phyloP scores from a whole-genome alignment of 1,140 invertebrate genomes.

The Heliconius hermathena region DNA sequence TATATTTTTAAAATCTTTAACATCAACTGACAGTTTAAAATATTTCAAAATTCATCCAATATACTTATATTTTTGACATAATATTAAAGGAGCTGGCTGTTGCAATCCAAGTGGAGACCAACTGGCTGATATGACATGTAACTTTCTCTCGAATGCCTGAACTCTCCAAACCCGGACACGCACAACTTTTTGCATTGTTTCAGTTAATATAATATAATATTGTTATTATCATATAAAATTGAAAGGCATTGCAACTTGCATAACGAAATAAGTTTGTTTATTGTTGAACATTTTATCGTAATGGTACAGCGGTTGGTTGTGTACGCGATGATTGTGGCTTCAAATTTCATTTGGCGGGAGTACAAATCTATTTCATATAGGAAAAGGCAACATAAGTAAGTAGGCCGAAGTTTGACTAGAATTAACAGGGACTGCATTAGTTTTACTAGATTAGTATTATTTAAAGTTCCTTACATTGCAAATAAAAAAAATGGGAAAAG shows the following conservation, averaged over 20 bases:
- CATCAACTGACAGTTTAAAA: background rate
- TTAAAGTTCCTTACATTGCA: too few relatives aligned
- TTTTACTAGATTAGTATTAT: too few relatives aligned
- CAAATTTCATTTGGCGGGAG: too few relatives aligned
- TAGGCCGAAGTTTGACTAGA: too few relatives aligned
- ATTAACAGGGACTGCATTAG: too few relatives aligned
- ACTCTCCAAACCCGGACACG: slow-evolving; percentile 57
- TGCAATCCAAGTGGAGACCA: slow-evolving; percentile 48
- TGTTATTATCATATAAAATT: slow-evolving; percentile 67
- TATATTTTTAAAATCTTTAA: too few relatives aligned
- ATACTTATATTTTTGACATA: slow-evolving; percentile 44
- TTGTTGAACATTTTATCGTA: background rate
- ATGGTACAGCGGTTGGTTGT: background rate
- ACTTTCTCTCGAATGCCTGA: slow-evolving; percentile 65
- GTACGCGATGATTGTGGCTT: too few relatives aligned
- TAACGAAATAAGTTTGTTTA: background rate
- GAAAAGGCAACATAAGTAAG: background rate
- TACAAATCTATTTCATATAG: background rate
- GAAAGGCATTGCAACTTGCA: slow-evolving; percentile 48
- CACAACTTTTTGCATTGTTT: slow-evolving; percentile 67
- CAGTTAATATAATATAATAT: slow-evolving; percentile 69
- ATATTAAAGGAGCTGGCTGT: slow-evolving; percentile 53
- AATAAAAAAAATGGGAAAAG: too few relatives aligned
- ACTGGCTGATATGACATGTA: slow-evolving; percentile 58
- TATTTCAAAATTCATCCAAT: background rate